A percentile compares a stretch with the other conserved stretches of the same genome.
These are phyloP conservation scores for Dendropsophus ebraccatus DNA, from an alignment of 2,113 vertebrate species.

Conservation along the genomic window DNA sequence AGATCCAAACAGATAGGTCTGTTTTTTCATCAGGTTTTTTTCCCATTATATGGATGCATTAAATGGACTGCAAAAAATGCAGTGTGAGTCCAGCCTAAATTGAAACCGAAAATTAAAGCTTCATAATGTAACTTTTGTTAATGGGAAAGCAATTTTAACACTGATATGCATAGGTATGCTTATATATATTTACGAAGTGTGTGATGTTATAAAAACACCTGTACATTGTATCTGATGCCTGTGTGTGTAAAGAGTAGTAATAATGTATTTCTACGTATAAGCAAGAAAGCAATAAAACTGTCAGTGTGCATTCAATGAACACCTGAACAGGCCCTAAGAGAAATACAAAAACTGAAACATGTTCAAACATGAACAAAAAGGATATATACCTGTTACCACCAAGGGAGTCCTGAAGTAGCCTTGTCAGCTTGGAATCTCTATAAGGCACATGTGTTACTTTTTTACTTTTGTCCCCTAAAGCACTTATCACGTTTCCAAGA, in stretches of 20 bases:
- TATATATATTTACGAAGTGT: neutral
- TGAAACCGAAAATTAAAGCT: no score
- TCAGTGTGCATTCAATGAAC: neutral
- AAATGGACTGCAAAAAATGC: no score
- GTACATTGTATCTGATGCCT: neutral
- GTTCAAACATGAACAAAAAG: neutral
- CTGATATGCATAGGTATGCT: no score
- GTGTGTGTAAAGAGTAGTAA: neutral
- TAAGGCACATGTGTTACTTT: constrained; percentile 94
- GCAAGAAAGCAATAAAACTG: neutral
- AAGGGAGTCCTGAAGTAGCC: constrained; percentile 93
- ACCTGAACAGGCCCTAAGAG: neutral
- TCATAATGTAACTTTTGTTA: neutral
- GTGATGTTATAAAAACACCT: neutral
- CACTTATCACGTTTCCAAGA: constrained; percentile 97
- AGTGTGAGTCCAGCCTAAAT: no score
- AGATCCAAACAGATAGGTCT: no score
- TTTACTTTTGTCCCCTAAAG: constrained; percentile 93
- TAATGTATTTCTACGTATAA: neutral
- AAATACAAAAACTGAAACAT: neutral
- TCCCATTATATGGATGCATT: no score
- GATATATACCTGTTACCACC: constrained; percentile 91
- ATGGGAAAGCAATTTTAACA: no score
- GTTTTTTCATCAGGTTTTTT: no score
- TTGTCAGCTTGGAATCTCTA: constrained; percentile 95